Evolutionary conservation across 2,113 vertebrate species (phyloP).

Genomic region (Psephotus haematonotus): DNA sequence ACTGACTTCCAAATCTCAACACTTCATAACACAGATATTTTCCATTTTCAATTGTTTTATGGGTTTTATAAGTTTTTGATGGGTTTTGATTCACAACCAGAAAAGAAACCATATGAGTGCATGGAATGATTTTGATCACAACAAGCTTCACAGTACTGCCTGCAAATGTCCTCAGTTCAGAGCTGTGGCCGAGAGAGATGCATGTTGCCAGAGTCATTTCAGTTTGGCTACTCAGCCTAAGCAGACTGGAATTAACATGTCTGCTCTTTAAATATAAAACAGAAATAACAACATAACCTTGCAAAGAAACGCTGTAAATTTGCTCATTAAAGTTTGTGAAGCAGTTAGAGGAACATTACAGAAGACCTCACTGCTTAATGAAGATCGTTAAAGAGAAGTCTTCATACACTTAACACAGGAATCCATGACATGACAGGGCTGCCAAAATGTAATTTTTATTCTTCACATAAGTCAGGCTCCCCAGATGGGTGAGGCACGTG

Average conservation of each 20-base stretch:
- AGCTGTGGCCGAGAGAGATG: neutral
- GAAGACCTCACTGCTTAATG: neutral
- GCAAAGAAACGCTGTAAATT: neutral
- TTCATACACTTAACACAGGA: neutral
- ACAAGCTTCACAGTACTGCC: neutral
- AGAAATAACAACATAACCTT: neutral
- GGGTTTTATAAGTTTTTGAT: neutral
- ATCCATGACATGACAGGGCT: neutral
- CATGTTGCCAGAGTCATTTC: neutral
- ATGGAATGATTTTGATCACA: neutral
- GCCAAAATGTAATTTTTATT: neutral
- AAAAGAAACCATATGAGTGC: neutral
- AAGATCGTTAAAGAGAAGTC: neutral
- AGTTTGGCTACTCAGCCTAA: neutral
- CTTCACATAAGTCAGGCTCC: neutral
- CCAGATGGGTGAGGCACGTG: neutral
- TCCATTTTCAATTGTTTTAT: neutral
- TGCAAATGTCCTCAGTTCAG: neutral
- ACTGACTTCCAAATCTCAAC: neutral
- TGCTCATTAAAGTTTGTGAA: neutral
- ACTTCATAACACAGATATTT: neutral
- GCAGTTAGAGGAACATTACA: neutral
- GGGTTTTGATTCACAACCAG: neutral
- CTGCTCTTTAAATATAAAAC: neutral
- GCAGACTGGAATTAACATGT: neutral